These are phyloP conservation scores for Salarias fasciatus DNA, from an alignment of 2,797 vertebrate genomes.

Conservation along the genomic window DNA sequence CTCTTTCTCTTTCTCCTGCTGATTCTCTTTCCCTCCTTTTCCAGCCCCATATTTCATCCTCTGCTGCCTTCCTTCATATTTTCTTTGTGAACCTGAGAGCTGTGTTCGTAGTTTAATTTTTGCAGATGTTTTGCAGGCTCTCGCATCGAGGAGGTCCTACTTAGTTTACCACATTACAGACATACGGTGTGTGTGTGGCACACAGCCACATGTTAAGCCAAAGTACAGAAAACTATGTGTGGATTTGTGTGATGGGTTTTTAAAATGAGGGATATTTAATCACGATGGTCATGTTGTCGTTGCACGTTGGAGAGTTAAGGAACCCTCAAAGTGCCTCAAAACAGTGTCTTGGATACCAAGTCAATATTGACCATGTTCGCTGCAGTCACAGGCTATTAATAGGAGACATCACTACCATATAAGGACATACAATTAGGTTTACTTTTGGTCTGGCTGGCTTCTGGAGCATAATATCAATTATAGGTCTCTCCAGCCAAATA, in stretches of 20 bases:
- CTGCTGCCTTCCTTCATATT: constrained; percentile 7
- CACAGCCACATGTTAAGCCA: constrained; percentile 33
- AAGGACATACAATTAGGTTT: constrained; percentile 60
- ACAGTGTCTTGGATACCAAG: constrained; percentile 72
- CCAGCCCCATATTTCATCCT: neutral
- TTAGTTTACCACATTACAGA: constrained; percentile 24
- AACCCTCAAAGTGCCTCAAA: constrained; percentile 35
- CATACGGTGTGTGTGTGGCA: constrained; percentile 23
- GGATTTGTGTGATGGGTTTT: constrained; percentile 15
- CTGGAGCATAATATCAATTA: constrained; percentile 78
- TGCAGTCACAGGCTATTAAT: constrained; percentile 61
- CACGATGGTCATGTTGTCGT: constrained; percentile 22
- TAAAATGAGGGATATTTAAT: constrained; percentile 36
- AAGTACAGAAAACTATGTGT: constrained; percentile 18
- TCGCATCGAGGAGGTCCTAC: neutral
- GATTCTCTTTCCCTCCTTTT: constrained; percentile 4
- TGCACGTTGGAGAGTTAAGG: constrained; percentile 6
- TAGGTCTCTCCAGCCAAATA: constrained; percentile 72
- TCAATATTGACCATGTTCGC: constrained; percentile 71
- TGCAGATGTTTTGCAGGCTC: too few species aligned
- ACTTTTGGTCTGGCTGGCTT: constrained; percentile 55
- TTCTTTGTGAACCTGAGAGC: neutral
- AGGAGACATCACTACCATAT: constrained; percentile 62
- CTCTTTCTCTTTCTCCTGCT: constrained; percentile 8
- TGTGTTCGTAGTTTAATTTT: too few species aligned